phyloP scores from a whole-genome alignment of 2,113 vertebrate species.

The Psephotus haematonotus region DNA sequence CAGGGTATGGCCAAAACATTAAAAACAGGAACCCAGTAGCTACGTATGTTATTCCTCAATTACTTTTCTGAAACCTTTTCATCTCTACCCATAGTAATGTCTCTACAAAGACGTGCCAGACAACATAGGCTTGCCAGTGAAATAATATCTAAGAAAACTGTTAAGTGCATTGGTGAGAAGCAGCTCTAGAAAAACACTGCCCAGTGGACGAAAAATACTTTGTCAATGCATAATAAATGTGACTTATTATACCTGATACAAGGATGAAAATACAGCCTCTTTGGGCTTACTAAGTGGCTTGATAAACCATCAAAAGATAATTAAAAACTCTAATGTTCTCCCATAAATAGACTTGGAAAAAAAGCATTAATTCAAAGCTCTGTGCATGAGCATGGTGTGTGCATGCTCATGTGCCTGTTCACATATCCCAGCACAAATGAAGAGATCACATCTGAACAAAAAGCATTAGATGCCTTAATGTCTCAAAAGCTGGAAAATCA shows the following conservation, averaged over 20 bases:
- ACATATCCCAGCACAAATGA: background rate
- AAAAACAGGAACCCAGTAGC: background rate
- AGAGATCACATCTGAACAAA: background rate
- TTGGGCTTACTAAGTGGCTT: background rate
- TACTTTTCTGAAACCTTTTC: background rate
- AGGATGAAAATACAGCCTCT: background rate
- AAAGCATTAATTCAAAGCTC: background rate
- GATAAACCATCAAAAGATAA: background rate
- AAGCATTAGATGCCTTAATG: background rate
- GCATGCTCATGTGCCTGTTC: background rate
- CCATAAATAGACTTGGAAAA: background rate
- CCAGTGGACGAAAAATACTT: background rate
- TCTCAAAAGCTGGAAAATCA: background rate
- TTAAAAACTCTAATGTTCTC: background rate
- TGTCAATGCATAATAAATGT: background rate
- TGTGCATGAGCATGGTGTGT: background rate
- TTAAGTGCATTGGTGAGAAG: background rate
- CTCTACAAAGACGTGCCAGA: background rate
- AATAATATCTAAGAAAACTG: background rate
- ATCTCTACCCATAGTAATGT: background rate
- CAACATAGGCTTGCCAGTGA: background rate
- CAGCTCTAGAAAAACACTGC: background rate
- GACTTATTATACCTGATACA: background rate
- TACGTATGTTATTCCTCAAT: background rate
- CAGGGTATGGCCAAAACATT: background rate